phyloP scores from a whole-genome alignment of 2,113 vertebrate species.

The Saguinus midas region DNA sequence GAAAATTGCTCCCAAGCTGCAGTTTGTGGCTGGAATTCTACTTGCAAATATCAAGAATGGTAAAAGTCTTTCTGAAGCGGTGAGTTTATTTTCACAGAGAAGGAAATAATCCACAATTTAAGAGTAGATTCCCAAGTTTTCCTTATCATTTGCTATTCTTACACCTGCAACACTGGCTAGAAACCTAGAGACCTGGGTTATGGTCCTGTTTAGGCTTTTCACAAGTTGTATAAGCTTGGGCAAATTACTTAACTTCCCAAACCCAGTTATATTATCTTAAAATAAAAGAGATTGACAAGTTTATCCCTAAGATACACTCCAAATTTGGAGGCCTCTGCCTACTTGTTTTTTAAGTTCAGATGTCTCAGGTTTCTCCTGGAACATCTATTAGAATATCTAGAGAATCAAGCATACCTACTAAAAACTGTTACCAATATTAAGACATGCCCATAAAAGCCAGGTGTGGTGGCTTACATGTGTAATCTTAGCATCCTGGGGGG shows the following conservation, averaged over 20 bases:
- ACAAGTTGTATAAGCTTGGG: not conserved
- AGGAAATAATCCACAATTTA: not conserved
- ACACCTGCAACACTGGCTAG: not conserved
- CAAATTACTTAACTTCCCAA: not conserved
- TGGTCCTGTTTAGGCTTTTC: not conserved
- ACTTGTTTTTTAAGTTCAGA: not conserved
- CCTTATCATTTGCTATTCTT: not conserved
- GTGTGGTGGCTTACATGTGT: no score
- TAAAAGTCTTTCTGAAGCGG: not conserved
- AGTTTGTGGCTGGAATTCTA: not conserved
- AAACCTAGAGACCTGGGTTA: not conserved
- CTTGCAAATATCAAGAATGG: not conserved
- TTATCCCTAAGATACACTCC: not conserved
- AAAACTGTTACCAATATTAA: not conserved
- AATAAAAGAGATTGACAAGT: not conserved
- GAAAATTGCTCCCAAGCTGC: not conserved
- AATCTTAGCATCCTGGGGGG: no score
- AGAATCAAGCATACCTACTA: not conserved
- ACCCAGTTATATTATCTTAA: not conserved
- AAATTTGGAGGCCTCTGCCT: not conserved
- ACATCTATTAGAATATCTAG: not conserved
- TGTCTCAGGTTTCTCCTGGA: not conserved
- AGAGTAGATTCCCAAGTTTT: not conserved
- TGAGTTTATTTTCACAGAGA: not conserved
- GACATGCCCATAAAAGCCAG: not conserved